phyloP scores from a whole-genome alignment of 2,113 vertebrate genomes.

The Poicephalus gulielmi region DNA sequence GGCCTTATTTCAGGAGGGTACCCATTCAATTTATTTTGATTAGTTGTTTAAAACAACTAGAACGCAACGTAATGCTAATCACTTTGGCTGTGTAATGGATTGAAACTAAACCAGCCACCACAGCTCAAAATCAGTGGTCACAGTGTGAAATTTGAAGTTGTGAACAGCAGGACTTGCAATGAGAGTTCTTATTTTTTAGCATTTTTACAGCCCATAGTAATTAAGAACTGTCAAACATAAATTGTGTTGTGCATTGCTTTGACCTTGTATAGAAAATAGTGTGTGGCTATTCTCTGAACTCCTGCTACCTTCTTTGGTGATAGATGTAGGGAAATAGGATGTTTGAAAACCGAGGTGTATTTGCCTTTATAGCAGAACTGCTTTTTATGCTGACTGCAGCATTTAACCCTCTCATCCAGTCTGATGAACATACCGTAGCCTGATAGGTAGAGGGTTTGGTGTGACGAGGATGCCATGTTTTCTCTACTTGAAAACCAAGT shows the following conservation, averaged over 20 bases:
- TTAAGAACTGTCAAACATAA: background rate
- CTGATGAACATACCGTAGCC: background rate
- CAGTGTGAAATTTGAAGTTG: conserved; percentile 14
- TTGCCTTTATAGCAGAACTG: background rate
- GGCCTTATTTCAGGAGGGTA: conserved; percentile 6
- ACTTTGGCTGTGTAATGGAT: background rate
- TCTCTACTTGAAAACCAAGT: background rate
- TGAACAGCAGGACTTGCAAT: background rate
- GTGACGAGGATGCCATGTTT: background rate
- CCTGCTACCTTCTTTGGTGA: background rate
- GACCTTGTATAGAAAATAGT: conserved; percentile 23
- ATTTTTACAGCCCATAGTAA: background rate
- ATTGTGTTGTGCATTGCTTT: background rate
- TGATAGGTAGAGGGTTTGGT: background rate
- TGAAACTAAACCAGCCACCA: background rate
- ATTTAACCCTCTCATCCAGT: background rate
- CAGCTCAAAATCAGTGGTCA: background rate
- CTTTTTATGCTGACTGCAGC: conserved; percentile 20
- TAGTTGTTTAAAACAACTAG: background rate
- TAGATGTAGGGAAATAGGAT: background rate
- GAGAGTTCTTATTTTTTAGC: background rate
- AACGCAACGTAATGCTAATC: background rate
- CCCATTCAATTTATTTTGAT: background rate
- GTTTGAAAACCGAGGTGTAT: background rate
- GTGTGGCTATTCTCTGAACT: background rate